A percentile compares a stretch with the other conserved stretches of the same genome.
phyloP scores from a whole-genome alignment of 2,797 vertebrate genomes.

The Scleropages formosus region DNA sequence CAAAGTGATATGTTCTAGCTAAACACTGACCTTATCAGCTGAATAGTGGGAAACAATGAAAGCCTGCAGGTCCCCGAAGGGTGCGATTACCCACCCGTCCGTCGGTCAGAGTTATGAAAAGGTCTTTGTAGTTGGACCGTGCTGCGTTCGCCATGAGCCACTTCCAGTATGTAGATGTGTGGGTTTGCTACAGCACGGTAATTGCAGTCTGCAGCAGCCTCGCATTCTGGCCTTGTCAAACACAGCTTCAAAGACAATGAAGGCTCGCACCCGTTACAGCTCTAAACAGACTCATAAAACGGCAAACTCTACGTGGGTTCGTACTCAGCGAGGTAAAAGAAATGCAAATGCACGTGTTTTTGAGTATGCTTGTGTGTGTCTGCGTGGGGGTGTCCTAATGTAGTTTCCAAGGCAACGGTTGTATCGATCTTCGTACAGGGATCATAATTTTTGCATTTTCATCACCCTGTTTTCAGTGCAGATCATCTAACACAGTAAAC shows the following conservation, averaged over 20 bases:
- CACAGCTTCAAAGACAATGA: background rate
- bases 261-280: too few species aligned
- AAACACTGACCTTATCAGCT: too few species aligned
- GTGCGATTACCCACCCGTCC: too few species aligned
- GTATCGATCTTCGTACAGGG: background rate
- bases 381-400: background rate
- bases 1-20: too few species aligned
- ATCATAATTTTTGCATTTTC: background rate
- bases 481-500: background rate
- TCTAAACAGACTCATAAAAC: conserved; percentile 38
- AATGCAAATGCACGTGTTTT: background rate
- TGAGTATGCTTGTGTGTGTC: too few species aligned
- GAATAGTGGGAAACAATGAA: too few species aligned
- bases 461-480: background rate
- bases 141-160: background rate
- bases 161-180: background rate
- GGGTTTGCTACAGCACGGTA: conserved; percentile 27
- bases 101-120: too few species aligned
- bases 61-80: too few species aligned
- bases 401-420: background rate
- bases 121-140: background rate
- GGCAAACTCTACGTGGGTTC: conserved; percentile 21
- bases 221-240: conserved; percentile 45
- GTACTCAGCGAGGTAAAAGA: conserved; percentile 29
- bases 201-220: conserved; percentile 31